Percentiles rank a stretch among this genome's conserved stretches.
Conservation (phyloP, 2,113 vertebrate genomes). For the Peromyscus leucopus region DNA sequence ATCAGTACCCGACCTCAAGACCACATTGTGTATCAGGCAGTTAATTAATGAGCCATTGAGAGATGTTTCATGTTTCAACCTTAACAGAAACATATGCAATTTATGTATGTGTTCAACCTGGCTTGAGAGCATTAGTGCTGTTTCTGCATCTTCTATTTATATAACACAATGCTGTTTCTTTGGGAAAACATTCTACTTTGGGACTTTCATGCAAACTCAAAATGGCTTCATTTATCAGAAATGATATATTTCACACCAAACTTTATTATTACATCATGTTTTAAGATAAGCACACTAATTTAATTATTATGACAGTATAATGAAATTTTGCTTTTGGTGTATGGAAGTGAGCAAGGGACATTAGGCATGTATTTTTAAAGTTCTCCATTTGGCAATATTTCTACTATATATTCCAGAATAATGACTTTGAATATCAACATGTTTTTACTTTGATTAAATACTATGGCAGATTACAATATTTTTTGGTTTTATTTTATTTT, state of each 20-base stretch:
- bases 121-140: background rate
- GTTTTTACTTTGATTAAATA: slow-evolving; percentile 21
- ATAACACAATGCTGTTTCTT: slow-evolving; percentile 58
- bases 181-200: background rate
- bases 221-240: background rate
- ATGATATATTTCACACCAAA: background rate
- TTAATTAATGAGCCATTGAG: background rate
- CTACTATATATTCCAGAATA: background rate
- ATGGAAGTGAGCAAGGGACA: background rate
- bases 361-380: background rate
- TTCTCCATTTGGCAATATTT: background rate
- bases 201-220: slow-evolving; percentile 25
- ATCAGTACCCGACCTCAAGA: background rate
- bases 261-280: background rate
- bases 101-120: slow-evolving; percentile 54
- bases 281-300: background rate
- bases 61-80: background rate
- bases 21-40: background rate
- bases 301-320: background rate
- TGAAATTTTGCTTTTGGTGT: background rate
- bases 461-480: background rate
- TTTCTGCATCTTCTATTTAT: slow-evolving; percentile 66
- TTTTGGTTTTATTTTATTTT: background rate
- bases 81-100: slow-evolving; percentile 9
- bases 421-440: background rate